A percentile compares a stretch with the other conserved stretches of the same genome.
Evolutionary conservation across 1,140 invertebrate species (phyloP).

Genomic region (Drosophila kohkoa): DNA sequence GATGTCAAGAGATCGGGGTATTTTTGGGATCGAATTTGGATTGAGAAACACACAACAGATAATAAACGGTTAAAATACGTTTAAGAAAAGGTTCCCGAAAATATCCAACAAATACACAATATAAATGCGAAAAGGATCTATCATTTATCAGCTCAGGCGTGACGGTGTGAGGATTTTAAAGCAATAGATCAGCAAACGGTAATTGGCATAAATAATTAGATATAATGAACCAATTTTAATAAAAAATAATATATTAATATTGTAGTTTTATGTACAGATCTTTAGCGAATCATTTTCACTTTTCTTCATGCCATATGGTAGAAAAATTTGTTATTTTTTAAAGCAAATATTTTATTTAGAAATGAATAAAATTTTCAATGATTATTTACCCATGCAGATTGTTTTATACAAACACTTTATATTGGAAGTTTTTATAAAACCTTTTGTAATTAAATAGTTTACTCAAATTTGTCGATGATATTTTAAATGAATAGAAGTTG

Average conservation of each 20-base stretch:
- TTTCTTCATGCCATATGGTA: not conserved
- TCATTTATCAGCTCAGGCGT: not conserved
- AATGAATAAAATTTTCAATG: too few relatives aligned
- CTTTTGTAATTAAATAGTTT: too few relatives aligned
- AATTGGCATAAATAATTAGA: not conserved
- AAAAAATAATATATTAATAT: not conserved
- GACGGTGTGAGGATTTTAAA: not conserved
- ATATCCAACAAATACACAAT: slow-evolving; percentile 18
- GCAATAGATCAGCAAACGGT: not conserved
- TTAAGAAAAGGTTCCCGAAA: not conserved
- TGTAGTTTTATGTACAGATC: not conserved
- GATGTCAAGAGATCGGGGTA: slow-evolving; percentile 22
- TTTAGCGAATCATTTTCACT: not conserved
- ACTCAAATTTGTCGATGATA: too few relatives aligned
- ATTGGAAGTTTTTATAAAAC: too few relatives aligned
- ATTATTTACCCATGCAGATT: too few relatives aligned
- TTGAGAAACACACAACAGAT: slow-evolving; percentile 24
- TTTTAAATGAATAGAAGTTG: too few relatives aligned
- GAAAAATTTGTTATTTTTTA: not conserved
- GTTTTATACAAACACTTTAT: too few relatives aligned
- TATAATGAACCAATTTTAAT: not conserved
- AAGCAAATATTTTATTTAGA: not conserved
- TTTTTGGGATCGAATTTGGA: slow-evolving; percentile 33
- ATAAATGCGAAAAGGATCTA: not conserved
- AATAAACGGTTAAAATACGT: slow-evolving; percentile 24